Conservation (phyloP, 2,113 vertebrate species). For the Microtus montanus region DNA sequence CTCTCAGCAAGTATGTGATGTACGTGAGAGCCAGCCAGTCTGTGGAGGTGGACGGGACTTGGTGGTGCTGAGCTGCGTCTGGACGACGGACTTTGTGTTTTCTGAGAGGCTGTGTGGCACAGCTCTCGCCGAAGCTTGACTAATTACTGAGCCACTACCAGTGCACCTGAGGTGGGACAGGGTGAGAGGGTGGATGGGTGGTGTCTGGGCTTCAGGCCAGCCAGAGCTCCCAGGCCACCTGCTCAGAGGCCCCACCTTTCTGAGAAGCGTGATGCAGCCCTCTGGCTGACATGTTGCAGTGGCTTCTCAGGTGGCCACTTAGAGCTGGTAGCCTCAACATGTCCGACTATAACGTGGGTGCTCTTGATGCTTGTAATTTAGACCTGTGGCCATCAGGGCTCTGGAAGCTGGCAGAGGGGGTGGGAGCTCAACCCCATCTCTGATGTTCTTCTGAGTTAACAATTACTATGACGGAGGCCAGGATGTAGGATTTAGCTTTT, state of each 20-base stretch:
- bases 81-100: neutral
- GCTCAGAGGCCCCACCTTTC: neutral
- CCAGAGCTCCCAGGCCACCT: neutral
- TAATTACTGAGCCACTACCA: constrained; percentile 16
- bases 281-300: neutral
- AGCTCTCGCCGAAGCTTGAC: constrained; percentile 13
- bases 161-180: neutral
- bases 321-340: neutral
- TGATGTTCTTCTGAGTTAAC: neutral
- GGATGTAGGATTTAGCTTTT: neutral
- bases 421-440: neutral
- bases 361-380: neutral
- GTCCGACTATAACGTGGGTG: neutral
- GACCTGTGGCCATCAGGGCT: neutral
- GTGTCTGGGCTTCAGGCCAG: neutral
- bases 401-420: neutral
- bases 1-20: neutral
- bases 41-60: neutral
- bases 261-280: neutral
- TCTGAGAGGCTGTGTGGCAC: neutral
- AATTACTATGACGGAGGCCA: neutral
- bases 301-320: neutral
- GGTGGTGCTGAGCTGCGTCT: neutral
- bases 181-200: neutral
- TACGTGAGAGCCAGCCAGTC: neutral